These are phyloP conservation scores for Accipiter cooperii DNA, from an alignment of 2,113 vertebrate species.

Conservation along the genomic window DNA sequence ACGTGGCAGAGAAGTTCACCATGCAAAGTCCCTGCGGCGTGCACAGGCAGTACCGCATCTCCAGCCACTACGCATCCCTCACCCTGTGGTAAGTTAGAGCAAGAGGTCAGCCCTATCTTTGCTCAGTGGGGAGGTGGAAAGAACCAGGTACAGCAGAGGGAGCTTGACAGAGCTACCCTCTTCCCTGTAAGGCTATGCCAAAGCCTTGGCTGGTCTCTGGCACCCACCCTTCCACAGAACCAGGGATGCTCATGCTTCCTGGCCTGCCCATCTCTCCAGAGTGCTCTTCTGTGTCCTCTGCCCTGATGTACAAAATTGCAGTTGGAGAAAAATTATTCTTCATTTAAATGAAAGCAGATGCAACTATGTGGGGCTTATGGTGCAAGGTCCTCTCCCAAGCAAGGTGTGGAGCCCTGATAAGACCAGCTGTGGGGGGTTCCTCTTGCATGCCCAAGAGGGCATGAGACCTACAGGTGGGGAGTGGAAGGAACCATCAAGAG, in stretches of 20 bases:
- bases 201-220: neutral
- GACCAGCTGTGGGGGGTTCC: neutral
- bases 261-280: neutral
- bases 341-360: neutral
- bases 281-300: neutral
- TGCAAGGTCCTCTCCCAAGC: neutral
- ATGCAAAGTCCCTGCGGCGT: constrained; percentile 77
- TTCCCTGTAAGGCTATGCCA: neutral
- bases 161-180: neutral
- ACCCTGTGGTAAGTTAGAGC: constrained; percentile 82
- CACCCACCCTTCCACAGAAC: neutral
- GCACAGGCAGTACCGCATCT: constrained; percentile 79
- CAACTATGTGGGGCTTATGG: neutral
- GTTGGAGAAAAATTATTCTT: neutral
- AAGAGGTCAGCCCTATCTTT: neutral
- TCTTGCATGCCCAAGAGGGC: neutral
- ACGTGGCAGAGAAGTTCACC: constrained; percentile 91
- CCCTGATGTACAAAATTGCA: neutral
- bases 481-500: neutral
- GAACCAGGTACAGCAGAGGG: neutral
- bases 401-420: neutral
- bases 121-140: neutral
- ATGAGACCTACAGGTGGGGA: neutral
- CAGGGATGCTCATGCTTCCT: neutral
- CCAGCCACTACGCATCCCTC: constrained; percentile 79